Conservation (phyloP, 2,797 vertebrate species). For the Argya squamiceps region DNA sequence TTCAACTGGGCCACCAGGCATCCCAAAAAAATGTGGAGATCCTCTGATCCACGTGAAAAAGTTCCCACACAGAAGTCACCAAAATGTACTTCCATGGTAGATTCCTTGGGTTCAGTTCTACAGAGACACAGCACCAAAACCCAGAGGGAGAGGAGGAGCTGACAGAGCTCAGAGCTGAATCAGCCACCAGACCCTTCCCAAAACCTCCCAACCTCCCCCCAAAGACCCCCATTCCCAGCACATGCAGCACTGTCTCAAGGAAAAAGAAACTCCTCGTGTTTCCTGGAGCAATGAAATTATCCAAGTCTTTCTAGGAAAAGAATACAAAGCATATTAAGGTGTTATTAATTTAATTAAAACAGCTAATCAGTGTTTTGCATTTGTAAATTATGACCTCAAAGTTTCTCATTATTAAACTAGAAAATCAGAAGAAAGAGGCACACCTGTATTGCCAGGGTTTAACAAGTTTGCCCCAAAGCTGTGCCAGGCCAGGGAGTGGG, state of each 20-base stretch:
- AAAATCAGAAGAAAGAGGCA: neutral
- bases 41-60: neutral
- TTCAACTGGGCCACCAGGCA: neutral
- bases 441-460: neutral
- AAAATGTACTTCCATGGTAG: neutral
- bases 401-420: slow-evolving; percentile 4
- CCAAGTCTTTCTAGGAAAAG: neutral
- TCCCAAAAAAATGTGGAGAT: neutral
- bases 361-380: neutral
- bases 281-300: neutral
- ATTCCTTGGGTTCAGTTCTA: neutral
- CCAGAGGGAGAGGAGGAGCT: neutral
- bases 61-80: neutral
- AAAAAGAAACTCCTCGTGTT: neutral
- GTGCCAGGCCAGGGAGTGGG: neutral
- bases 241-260: neutral
- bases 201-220: neutral
- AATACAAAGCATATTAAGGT: neutral
- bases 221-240: neutral
- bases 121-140: neutral
- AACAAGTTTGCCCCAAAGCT: neutral
- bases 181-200: neutral
- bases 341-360: slow-evolving; percentile 30
- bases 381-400: slow-evolving; percentile 19
- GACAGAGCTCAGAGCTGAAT: neutral